Base-by-base conservation (phyloP, 2,888 invertebrate species). In the Neocrepidodera transversa region DNA sequence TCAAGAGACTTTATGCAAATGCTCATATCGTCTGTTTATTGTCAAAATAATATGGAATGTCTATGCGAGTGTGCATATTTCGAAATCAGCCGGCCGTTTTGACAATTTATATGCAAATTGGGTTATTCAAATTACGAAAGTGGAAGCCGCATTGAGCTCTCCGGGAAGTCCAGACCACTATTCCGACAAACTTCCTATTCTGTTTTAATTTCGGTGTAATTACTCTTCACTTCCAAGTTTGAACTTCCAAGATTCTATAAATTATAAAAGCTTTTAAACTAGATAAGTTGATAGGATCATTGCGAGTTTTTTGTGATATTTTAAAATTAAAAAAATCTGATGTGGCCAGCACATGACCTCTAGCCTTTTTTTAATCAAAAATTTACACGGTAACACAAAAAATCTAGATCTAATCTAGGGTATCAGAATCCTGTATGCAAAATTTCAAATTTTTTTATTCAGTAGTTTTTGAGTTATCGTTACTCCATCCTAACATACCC, bases 51-150 rank as follows among this genome's bases (percentile, higher is more conserved):
- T 54, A 57, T 51, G 47, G 56, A 52, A 52, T 63, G 48, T 54
- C 51, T 42, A 45, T 60, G 58, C 59, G 47, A 58, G 55, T 65
- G 58, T 63, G 60, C 66, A 66, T 65, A 47, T 48, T 52, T 57
- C 32, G 60, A 42, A 60, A 49, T 36, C 48, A 38, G 45, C 62
- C 43, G 50, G 49, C 64, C 65, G 67, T 70, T n/a, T 68, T 70
- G 68, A 71, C 70, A 73, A 71, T 73, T 70, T 73, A 71, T 71
- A 73, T 73, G 71, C 67, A 73, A 73, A 73, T 73, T 68, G 68
- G 68, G 62, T 66, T 67, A 64, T 67, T 68, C 66, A 65, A 73
- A 71, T 71, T 71, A 71, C 68, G 65, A 65, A 59, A 45, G 61
- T 50, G 51, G 43, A 52, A 58, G 50, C 52, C 43, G 53, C 45